A percentile compares a stretch with the other conserved stretches of the same genome.
Evolutionary conservation across 2,888 invertebrate genomes (phyloP).

Genomic region (Tillus elongatus): DNA sequence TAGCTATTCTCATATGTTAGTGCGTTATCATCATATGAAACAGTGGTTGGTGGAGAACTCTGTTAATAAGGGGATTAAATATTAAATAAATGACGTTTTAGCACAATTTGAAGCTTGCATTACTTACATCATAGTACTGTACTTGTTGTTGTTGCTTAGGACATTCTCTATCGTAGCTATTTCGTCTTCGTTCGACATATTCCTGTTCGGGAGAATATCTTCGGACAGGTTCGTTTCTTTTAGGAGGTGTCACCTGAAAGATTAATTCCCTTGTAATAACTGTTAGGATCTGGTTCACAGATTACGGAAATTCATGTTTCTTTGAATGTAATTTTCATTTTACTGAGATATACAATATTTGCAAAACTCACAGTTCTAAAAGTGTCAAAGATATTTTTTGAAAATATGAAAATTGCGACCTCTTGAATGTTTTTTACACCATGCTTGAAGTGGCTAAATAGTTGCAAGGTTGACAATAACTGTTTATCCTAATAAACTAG

Average conservation of each 20-base stretch:
- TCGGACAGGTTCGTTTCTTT: constrained; percentile 26
- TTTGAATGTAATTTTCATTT: no score
- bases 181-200: constrained; percentile 30
- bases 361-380: no score
- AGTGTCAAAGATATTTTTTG: no score
- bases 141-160: constrained; percentile 33
- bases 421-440: no score
- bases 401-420: no score
- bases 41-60: constrained; percentile 37
- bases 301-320: no score
- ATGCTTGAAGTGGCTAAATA: no score
- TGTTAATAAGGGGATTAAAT: constrained; percentile 24
- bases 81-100: neutral
- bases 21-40: constrained; percentile 44
- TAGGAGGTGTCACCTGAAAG: constrained; percentile 34
- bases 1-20: constrained; percentile 37
- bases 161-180: constrained; percentile 37
- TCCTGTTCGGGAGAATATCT: constrained; percentile 36
- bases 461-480: no score
- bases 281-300: no score
- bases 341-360: no score
- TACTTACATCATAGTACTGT: constrained; percentile 37
- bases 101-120: neutral
- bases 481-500: no score
- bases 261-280: no score